phyloP scores from a whole-genome alignment of 2,797 vertebrate species.

The Echeneis naucrates region DNA sequence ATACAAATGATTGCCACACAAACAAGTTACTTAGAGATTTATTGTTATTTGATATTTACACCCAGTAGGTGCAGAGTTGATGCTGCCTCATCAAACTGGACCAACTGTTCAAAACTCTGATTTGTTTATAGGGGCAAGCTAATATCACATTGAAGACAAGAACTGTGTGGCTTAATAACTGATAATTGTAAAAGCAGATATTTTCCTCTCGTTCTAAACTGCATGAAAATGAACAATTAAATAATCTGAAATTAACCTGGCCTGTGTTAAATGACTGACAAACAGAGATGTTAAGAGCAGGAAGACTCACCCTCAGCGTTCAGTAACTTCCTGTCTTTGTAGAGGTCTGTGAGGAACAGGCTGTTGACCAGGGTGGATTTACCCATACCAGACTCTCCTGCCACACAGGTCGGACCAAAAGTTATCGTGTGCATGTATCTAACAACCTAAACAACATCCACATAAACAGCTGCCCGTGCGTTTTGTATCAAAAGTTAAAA shows the following conservation, averaged over 20 bases:
- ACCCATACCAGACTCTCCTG: constrained; percentile 89
- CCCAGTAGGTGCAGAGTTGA: background rate
- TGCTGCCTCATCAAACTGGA: too few relatives aligned
- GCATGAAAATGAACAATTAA: too few relatives aligned
- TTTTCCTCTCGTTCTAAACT: too few relatives aligned
- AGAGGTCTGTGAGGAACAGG: constrained; percentile 89
- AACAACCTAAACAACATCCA: background rate
- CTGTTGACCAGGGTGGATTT: constrained; percentile 90
- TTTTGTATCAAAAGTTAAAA: background rate
- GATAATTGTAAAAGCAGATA: too few relatives aligned
- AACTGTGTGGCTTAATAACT: background rate
- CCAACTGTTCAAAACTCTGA: too few relatives aligned
- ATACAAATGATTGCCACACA: background rate
- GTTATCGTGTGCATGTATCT: background rate
- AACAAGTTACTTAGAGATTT: background rate
- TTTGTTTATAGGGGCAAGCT: background rate
- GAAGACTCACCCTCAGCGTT: constrained; percentile 86
- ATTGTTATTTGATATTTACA: background rate
- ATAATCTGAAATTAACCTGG: too few relatives aligned
- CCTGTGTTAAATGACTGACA: background rate
- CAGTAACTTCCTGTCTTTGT: constrained; percentile 89
- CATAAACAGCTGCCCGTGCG: background rate
- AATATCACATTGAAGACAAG: background rate
- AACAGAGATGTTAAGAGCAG: background rate
- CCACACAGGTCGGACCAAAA: constrained; percentile 17